Base-by-base conservation (phyloP, 1,140 invertebrate species). In the Trichonephila inaurata region DNA sequence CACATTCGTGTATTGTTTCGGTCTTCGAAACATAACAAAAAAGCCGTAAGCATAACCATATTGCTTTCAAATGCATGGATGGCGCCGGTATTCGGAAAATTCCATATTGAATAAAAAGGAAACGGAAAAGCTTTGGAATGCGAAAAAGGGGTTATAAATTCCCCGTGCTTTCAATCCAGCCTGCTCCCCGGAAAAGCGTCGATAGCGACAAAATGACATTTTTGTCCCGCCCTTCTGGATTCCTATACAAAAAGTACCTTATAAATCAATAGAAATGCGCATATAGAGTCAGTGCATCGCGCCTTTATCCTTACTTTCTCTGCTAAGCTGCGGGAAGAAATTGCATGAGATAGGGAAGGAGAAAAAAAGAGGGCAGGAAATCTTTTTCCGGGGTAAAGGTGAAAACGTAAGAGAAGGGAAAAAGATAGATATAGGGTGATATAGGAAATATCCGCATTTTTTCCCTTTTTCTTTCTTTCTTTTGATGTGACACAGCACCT, bases 141-240 rank as follows among this genome's bases (percentile, higher is more conserved):
- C 82, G 82, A 60, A 60, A 83, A 83, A 83, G 82, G 51, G 51
- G 82, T 83, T 83, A 83, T 83, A 83, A 83, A 83, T 83, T 83
- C 82, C 72, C 44, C n/a, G 51, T n/a, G 40, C 44, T 83, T 83
- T 58, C 40, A 83, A 58, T 58, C 44, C 40, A 44, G 12, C 51
- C 28, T 33, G 6, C 72, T 77, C 72, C 24, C 82, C 82, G 82
- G 82, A 44, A 83, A 83, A 83, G 82, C 82, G 82, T 83, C 82
- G 82, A 60, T 83, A 83, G 82, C 82, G 82, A 83, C 82, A 83
- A 83, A 83, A 83, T 83, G 82, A 83, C 82, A 83, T 83, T 83
- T 83, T 24, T 8, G 72, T 24, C 24, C 72, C 72, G 40, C 82
- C 33, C 82, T 83, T 24, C 82, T 51, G 82, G 82, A 58, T 83